Percentiles rank a stretch among this genome's conserved stretches.
Evolutionary conservation across 2,888 invertebrate species (phyloP).

Genomic region (Corythucha ciliata): DNA sequence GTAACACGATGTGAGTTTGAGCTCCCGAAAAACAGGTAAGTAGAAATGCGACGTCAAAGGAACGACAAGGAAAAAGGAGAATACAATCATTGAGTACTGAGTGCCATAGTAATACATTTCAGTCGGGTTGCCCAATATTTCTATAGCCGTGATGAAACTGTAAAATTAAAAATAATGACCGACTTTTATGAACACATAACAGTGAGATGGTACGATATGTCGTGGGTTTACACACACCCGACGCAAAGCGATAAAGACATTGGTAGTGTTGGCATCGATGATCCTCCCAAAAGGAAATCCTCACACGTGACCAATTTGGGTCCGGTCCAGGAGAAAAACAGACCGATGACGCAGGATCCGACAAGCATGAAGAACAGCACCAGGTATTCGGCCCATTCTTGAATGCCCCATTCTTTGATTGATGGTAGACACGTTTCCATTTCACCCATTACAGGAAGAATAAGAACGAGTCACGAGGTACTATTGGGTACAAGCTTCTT

Average conservation of each 20-base stretch:
- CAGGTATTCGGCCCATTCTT: slow-evolving; percentile 65
- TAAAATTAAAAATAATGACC: slow-evolving; percentile 36
- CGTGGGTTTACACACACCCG: slow-evolving; percentile 49
- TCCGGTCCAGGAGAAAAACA: slow-evolving; percentile 73
- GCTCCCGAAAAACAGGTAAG: slow-evolving; percentile 74
- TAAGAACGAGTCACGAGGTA: no score
- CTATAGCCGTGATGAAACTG: slow-evolving; percentile 86
- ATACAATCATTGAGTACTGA: slow-evolving; percentile 74
- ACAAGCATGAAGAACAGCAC: slow-evolving; percentile 65
- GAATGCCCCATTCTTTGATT: no score
- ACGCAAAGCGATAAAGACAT: slow-evolving; percentile 84
- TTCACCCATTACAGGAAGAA: no score
- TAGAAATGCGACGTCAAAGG: slow-evolving; percentile 70
- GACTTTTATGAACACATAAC: not conserved
- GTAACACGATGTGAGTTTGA: slow-evolving; percentile 74
- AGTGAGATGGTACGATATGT: no score
- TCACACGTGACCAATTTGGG: slow-evolving; percentile 54
- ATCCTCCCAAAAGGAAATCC: slow-evolving; percentile 71
- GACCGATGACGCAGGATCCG: slow-evolving; percentile 71
- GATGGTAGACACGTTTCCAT: no score
- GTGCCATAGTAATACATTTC: slow-evolving; percentile 85
- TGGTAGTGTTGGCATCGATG: slow-evolving; percentile 76
- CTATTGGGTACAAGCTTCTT: no score
- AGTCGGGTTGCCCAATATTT: slow-evolving; percentile 80
- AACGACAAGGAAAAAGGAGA: slow-evolving; percentile 68